These are phyloP conservation scores for Poecilia picta DNA, from an alignment of 2,797 vertebrate genomes.

Conservation along the genomic window DNA sequence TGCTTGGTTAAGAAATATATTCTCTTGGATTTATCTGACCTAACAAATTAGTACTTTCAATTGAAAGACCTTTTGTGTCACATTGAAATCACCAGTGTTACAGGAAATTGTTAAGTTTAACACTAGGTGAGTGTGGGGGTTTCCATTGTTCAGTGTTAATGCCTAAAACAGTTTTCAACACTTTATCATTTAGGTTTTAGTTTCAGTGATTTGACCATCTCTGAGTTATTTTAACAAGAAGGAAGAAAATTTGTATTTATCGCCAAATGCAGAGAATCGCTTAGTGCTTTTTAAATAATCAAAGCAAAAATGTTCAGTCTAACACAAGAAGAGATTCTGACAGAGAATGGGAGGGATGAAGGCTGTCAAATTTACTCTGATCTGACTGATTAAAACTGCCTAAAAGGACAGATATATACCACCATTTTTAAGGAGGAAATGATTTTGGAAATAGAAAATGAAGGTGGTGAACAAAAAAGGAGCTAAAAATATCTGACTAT, in stretches of 20 bases:
- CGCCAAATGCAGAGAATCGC: background rate
- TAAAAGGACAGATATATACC: background rate
- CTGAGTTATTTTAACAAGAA: background rate
- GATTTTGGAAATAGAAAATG: background rate
- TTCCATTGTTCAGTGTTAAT: background rate
- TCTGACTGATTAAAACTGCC: background rate
- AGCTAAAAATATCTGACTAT: background rate
- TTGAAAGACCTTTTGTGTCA: background rate
- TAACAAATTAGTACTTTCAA: background rate
- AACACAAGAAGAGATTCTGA: background rate
- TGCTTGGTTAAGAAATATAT: background rate
- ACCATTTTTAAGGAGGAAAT: background rate
- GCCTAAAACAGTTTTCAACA: background rate
- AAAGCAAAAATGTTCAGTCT: background rate
- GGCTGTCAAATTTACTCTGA: background rate
- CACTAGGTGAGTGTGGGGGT: background rate
- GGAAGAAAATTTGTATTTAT: background rate
- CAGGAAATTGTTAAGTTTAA: background rate
- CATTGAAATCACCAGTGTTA: background rate
- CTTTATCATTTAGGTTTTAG: background rate
- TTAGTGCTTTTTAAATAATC: background rate
- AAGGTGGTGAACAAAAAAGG: background rate
- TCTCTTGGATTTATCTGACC: background rate
- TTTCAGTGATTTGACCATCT: background rate
- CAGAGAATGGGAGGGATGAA: background rate